Base-by-base conservation (phyloP, 2,113 vertebrate genomes). In the Oenanthe melanoleuca region DNA sequence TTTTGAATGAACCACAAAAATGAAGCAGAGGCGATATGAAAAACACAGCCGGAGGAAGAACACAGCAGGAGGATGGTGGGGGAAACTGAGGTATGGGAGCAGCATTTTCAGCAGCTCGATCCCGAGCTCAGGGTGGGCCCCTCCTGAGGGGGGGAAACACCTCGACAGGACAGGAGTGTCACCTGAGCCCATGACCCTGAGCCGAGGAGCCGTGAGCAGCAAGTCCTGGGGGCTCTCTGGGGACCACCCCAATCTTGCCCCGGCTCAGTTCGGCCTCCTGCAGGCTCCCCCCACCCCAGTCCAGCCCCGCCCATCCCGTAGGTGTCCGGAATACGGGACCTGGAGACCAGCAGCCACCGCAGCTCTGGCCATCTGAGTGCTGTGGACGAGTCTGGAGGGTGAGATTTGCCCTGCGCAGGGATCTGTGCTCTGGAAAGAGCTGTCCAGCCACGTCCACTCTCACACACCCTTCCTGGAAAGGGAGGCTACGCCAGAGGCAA, bases 131-230 rank as follows among this genome's bases (percentile, higher is more conserved):
- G 37, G 20, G 18, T 52, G 52, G 33, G 45, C 33, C 33, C 33
- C 50, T 50, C 6, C 0, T 1, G 20, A 67, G 13, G 44, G 23
- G 34, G 42, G 8, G 7, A 15, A 4, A 13, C 0, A 10, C 12
- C 55, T 15, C 0, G 0, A 40, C 3, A 2, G 0, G 0, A 44
- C 3, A 2, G 0, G 7, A 42, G 40, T 0, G 13, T 25, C 56
- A 13, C 52, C 34, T 23, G 22, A 22, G 42, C 40, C 29, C 49
- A 42, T 42, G 40, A 42, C 47, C 34, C 34, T 37, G 34, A 37
- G 34, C 34, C 1, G 2, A 38, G 49, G 59, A 33, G 28, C 25
- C 37, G 2, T 0, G 0, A 4, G 2, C 45, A 52, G 44, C 57
- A 31, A 16, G 29, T 0, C 26, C 1, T 2, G 33, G 34, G 9